These are phyloP conservation scores for Capra hircus DNA, from an alignment of 2,113 vertebrate species.

Conservation along the genomic window DNA sequence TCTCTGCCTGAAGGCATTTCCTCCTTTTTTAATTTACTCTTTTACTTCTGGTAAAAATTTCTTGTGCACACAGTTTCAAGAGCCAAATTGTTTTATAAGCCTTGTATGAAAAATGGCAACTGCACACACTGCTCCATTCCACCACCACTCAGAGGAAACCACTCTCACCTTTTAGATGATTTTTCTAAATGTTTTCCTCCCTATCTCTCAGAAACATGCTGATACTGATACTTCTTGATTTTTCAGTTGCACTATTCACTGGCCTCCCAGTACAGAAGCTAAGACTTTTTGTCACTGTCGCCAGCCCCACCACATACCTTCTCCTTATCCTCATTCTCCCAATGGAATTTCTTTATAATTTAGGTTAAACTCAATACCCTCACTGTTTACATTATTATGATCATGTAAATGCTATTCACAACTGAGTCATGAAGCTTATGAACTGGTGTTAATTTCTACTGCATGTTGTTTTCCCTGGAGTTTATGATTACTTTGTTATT, in stretches of 20 bases:
- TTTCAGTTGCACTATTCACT: background rate
- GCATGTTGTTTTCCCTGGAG: background rate
- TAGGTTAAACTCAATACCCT: background rate
- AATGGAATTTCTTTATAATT: background rate
- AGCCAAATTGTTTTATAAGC: background rate
- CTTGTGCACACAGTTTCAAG: background rate
- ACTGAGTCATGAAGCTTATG: background rate
- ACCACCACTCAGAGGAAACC: background rate
- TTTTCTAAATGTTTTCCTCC: background rate
- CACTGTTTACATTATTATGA: background rate
- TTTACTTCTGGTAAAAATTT: constrained; percentile 6
- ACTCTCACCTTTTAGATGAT: background rate
- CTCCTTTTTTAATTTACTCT: background rate
- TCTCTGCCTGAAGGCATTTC: background rate
- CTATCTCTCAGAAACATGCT: background rate
- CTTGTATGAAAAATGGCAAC: background rate
- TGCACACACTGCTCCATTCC: background rate
- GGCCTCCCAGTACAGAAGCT: background rate
- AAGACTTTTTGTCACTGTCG: background rate
- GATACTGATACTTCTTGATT: background rate
- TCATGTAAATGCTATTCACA: background rate
- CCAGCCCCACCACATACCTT: background rate
- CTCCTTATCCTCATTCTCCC: background rate
- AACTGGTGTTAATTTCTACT: background rate
- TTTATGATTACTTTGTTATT: background rate